Evolutionary conservation across 1,140 invertebrate genomes (phyloP), one percentile per base, ranked within the genome.

Genomic region (Galleria mellonella): DNA sequence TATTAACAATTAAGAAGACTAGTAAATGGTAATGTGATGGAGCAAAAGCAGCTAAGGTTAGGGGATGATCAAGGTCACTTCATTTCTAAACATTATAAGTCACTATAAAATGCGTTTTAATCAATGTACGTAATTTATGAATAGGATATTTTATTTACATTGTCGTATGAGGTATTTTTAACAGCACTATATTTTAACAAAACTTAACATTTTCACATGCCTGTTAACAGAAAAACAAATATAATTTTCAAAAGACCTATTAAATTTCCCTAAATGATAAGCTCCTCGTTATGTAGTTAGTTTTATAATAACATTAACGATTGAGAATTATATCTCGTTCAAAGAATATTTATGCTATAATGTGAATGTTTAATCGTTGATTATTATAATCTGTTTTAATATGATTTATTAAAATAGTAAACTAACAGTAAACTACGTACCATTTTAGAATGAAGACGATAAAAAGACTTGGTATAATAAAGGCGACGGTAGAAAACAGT

Each of bases 21-120:
- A 65, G 45, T 51, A 55, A 55, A 60, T 58, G 53, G 46, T 55
- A 42, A 67, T 58, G 62, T 55, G 50, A 72, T 70, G 69, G 65
- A 67, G 69, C 77, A 67, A 65, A 82, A 82, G 77, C 77, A 60
- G 72, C 66, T 66, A 74, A 75, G 67, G 70, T 74, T 63, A 65
- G 59, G 66, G 64, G 63, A 79, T 81, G 73, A 72, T 70, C 73
- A 83, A 83, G 79, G 79, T 76, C 79, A 83, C 79, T 83, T 83
- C 65, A 69, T 70, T 73, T 72, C 79, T 82, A 82, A 71, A 72
- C 42, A 68, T 74, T 79, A 74, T 55, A 66, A 65, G 61, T 68
- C 55, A 67, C 60, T 64, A 71, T 65, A 67, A 61, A 62, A 66
- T 63, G 56, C 53, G 41, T 62, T 52, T 59, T 39, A 45, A 47